Evolutionary conservation across 2,113 vertebrate species (phyloP).

Genomic region (Rhipidura dahli): DNA sequence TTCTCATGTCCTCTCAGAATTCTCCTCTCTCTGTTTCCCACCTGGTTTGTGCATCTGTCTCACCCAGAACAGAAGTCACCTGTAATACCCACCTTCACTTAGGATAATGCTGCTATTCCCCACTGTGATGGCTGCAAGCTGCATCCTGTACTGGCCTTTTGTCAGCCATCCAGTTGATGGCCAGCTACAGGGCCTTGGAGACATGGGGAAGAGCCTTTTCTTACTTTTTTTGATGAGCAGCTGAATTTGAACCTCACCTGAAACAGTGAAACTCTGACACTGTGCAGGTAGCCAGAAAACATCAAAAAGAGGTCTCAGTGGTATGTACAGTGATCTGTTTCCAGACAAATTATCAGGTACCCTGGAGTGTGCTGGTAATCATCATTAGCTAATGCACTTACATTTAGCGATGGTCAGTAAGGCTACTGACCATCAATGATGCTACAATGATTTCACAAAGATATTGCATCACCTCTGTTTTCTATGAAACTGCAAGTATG

Average conservation of each 20-base stretch:
- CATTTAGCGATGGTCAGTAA: not conserved
- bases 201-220: not conserved
- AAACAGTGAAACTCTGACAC: not conserved
- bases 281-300: not conserved
- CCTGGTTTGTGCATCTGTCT: not conserved
- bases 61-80: not conserved
- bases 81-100: not conserved
- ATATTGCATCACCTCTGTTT: not conserved
- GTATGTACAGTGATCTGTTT: not conserved
- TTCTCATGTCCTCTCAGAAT: not conserved
- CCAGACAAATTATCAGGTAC: not conserved
- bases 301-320: not conserved
- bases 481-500: not conserved
- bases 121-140: not conserved
- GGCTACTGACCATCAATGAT: no score
- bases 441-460: not conserved
- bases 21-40: not conserved
- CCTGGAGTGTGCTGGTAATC: not conserved
- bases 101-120: not conserved
- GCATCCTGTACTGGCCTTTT: not conserved
- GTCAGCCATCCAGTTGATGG: not conserved
- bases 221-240: not conserved
- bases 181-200: not conserved
- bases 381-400: not conserved
- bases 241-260: not conserved